Evolutionary conservation across 2,888 invertebrate species (phyloP), one percentile per base, ranked within the genome.

Genomic region (Platycnemis pennipes): DNA sequence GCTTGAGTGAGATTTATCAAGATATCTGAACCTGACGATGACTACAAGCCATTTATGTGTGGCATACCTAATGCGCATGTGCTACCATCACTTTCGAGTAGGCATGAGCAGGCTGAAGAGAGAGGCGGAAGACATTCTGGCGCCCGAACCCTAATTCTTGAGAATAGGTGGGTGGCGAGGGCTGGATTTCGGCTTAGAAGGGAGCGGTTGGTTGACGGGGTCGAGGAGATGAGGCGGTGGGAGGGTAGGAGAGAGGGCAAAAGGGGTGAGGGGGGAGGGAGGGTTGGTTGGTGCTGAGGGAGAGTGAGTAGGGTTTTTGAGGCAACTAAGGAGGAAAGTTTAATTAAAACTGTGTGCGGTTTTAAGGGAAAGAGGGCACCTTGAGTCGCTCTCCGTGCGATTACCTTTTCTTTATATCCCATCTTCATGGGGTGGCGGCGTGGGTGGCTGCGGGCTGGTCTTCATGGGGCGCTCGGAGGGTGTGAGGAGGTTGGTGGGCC

Each of bases 281-380:
- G 77, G 49, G 49, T 11, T 16, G 49, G 11, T 49, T 49, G 44
- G 88, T n/a, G 45, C 45, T n/a, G 46, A n/a, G 45, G 88, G 26
- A 13, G 45, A 26, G 37, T 42, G 31, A 56, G 87, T 22, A 45
- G 89, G 89, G 49, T 49, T 89, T 89, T 31, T 22, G 89, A 53
- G 91, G 44, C 63, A 69, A 91, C 69, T 91, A 69, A 91, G 63
- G 91, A 91, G 91, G 91, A 91, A 91, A 91, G 91, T 91, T 91
- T 91, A 91, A 91, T 91, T 91, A 91, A 91, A 91, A 91, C 91
- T 91, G 91, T 69, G 91, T 63, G 91, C 89, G 89, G 89, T 89
- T 89, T 89, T 26, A 56, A 89, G 89, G 89, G 2, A 53, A 89
- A 69, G 91, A 63, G 63, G 91, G 91, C 91, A 91, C 91, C 91